These are phyloP conservation scores for Phalera bucephala DNA, from an alignment of 2,888 invertebrate genomes.

Conservation along the genomic window DNA sequence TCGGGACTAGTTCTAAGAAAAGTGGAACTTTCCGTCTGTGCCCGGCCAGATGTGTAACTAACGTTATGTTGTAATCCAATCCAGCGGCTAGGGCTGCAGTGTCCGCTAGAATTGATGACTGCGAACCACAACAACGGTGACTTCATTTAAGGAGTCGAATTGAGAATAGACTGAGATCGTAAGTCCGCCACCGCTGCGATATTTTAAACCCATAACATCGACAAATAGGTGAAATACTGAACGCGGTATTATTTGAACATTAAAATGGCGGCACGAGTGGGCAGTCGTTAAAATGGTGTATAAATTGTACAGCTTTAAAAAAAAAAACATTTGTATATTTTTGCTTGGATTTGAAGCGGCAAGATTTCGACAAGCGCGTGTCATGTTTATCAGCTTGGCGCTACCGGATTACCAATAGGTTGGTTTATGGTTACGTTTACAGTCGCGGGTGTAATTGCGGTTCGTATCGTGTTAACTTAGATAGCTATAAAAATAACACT, in stretches of 20 bases:
- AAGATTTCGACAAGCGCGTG: conserved; percentile 58
- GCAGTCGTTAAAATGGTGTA: conserved; percentile 58
- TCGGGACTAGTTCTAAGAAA: too few species aligned
- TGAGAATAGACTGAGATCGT: conserved; percentile 61
- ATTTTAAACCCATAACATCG: conserved; percentile 14
- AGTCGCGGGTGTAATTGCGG: background rate
- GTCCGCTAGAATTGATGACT: conserved; percentile 2
- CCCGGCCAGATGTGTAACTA: too few species aligned
- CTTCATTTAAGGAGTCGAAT: conserved; percentile 46
- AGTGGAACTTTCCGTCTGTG: too few species aligned
- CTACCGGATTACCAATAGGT: too few species aligned
- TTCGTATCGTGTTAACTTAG: too few species aligned
- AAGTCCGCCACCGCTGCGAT: conserved; percentile 28
- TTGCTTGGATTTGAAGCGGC: conserved; percentile 66
- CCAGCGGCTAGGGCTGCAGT: conserved; percentile 23
- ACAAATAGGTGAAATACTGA: background rate
- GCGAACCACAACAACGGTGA: conserved; percentile 23
- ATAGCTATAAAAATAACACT: too few species aligned
- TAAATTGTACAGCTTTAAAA: conserved; percentile 77
- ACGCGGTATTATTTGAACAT: background rate
- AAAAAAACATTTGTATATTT: conserved; percentile 76
- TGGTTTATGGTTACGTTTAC: too few species aligned
- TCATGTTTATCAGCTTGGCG: conserved; percentile 35
- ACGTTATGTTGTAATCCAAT: conserved; percentile 13
- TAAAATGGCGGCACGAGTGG: conserved; percentile 5